A percentile compares a stretch with the other conserved stretches of the same genome.
phyloP scores from a whole-genome alignment of 1,140 invertebrate species.

The Drosophila sproati region DNA sequence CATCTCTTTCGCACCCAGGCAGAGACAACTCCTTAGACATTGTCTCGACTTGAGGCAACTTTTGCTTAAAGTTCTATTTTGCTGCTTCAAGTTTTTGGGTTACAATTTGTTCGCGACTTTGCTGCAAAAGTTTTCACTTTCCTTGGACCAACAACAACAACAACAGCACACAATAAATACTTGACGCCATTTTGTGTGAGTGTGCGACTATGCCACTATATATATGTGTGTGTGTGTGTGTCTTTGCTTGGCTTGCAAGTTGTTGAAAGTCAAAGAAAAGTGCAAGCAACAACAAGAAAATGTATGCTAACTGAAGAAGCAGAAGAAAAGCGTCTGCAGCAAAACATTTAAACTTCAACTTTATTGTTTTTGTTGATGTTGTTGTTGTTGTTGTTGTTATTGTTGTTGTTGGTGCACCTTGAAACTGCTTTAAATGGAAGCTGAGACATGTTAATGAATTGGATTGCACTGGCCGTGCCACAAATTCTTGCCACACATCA shows the following conservation, averaged over 20 bases:
- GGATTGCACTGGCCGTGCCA: neutral
- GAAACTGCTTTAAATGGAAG: constrained; percentile 32
- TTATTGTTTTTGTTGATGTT: constrained; percentile 15
- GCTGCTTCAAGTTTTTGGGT: constrained; percentile 49
- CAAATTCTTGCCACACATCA: too few relatives aligned
- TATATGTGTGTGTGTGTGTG: constrained; percentile 24
- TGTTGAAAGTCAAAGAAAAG: constrained; percentile 77
- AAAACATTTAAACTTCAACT: constrained; percentile 70
- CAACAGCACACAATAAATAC: constrained; percentile 70
- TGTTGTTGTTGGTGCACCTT: constrained; percentile 6
- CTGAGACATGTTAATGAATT: constrained; percentile 17
- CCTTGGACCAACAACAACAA: constrained; percentile 43
- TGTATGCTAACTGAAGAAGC: constrained; percentile 42
- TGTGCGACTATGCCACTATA: constrained; percentile 27
- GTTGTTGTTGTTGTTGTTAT: neutral
- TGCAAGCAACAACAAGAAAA: constrained; percentile 57
- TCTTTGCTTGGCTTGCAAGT: constrained; percentile 39
- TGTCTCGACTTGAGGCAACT: constrained; percentile 43
- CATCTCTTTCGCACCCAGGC: constrained; percentile 10
- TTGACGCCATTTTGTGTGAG: constrained; percentile 65
- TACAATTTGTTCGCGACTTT: constrained; percentile 72
- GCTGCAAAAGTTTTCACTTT: constrained; percentile 80
- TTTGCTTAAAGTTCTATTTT: constrained; percentile 39
- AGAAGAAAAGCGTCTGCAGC: constrained; percentile 51
- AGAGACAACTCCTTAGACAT: constrained; percentile 22